Conservation (phyloP, 2,113 vertebrate genomes). For the Dicerorhinus sumatrensis region DNA sequence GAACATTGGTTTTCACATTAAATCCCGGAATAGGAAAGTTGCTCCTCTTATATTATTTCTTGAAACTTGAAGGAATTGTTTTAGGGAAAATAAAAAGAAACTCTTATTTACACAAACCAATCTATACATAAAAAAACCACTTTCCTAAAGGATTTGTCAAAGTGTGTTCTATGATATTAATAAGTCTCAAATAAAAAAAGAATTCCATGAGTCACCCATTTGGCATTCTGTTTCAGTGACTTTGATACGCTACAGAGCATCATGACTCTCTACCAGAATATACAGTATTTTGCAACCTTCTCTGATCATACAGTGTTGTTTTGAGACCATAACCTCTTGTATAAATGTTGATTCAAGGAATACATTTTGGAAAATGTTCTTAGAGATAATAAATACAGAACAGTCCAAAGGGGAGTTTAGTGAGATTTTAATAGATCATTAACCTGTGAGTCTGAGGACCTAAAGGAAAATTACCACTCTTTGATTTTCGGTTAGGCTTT, state of each 20-base stretch:
- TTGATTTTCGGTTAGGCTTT: background rate
- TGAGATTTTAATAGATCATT: background rate
- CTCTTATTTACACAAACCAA: background rate
- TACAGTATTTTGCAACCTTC: background rate
- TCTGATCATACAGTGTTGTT: background rate
- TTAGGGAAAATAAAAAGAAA: constrained; percentile 42
- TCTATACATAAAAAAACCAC: background rate
- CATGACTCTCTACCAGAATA: background rate
- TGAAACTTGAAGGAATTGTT: background rate
- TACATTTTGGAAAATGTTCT: background rate
- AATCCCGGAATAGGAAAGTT: background rate
- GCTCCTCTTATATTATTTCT: background rate
- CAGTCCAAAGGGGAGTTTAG: background rate
- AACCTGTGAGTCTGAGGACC: background rate
- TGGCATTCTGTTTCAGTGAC: background rate
- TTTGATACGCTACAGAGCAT: background rate
- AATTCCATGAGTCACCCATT: background rate
- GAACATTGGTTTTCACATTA: background rate
- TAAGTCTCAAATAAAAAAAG: background rate
- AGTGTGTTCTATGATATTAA: background rate
- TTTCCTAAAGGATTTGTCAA: constrained; percentile 4
- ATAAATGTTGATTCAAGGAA: background rate
- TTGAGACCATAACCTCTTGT: background rate
- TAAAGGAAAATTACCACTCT: background rate
- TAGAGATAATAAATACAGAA: background rate